Evolutionary conservation across 1,140 invertebrate genomes (phyloP).

Genomic region (Papilio dardanus): DNA sequence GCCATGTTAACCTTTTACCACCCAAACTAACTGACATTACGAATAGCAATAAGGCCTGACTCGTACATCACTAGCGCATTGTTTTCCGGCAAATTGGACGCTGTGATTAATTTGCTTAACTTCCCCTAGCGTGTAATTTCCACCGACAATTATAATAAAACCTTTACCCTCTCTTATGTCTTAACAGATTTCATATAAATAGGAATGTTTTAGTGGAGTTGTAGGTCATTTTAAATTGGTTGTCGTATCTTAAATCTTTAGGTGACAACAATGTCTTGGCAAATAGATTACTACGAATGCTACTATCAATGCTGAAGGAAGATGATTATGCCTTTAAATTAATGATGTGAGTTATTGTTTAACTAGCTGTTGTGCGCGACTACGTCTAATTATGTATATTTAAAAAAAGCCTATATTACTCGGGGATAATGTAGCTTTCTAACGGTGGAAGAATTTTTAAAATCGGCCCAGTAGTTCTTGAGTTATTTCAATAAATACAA

Average conservation of each 20-base stretch:
- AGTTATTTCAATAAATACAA: too few species aligned
- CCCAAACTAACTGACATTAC: slow-evolving; percentile 13
- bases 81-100: slow-evolving; percentile 76
- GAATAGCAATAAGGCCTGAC: slow-evolving; percentile 30
- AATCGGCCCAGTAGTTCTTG: too few species aligned
- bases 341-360: neutral
- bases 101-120: slow-evolving; percentile 77
- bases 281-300: neutral
- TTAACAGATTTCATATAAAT: slow-evolving; percentile 24
- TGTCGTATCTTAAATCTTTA: slow-evolving; percentile 17
- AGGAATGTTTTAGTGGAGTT: neutral
- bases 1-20: neutral
- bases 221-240: slow-evolving; percentile 9
- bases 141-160: slow-evolving; percentile 52
- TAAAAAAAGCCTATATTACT: too few species aligned
- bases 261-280: slow-evolving; percentile 4
- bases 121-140: slow-evolving; percentile 70
- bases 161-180: slow-evolving; percentile 32
- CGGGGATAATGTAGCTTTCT: too few species aligned
- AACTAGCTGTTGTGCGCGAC: neutral
- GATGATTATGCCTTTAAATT: neutral
- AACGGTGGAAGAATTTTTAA: too few species aligned
- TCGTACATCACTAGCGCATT: slow-evolving; percentile 56
- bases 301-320: neutral
- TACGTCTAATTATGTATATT: too few species aligned